Conservation (phyloP, 2,113 vertebrate genomes). For the Anser cygnoides region DNA sequence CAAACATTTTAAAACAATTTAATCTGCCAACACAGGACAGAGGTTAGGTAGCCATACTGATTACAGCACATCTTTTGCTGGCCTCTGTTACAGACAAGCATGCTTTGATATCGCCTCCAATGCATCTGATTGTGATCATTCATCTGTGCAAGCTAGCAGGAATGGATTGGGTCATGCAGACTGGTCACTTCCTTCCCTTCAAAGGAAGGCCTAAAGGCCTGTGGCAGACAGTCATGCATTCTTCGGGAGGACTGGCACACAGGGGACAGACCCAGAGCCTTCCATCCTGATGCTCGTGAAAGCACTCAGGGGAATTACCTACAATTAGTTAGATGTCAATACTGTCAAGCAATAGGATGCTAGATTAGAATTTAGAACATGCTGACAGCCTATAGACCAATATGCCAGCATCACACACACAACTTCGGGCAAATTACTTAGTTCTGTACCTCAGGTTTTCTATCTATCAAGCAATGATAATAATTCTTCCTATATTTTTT, state of each 20-base stretch:
- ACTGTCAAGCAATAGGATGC: neutral
- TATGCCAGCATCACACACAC: neutral
- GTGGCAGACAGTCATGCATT: fast-evolving
- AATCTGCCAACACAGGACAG: slow-evolving; percentile 4
- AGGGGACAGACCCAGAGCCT: neutral
- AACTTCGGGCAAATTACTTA: neutral
- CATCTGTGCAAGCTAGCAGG: neutral
- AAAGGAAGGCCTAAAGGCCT: neutral
- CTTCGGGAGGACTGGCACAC: neutral
- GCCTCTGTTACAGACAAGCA: neutral
- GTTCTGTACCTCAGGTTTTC: neutral
- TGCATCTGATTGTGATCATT: fast-evolving
- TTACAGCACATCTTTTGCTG: neutral
- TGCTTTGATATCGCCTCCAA: neutral
- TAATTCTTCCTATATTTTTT: neutral
- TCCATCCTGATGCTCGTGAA: neutral
- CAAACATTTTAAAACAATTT: slow-evolving; percentile 47
- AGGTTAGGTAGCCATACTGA: neutral
- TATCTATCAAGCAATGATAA: neutral
- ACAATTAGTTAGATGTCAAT: neutral
- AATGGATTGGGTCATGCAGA: fast-evolving
- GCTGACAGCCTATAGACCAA: fast-evolving
- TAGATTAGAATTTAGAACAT: neutral
- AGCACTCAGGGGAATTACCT: neutral
- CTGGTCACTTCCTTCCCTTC: neutral